Base-by-base conservation (phyloP, 2,888 invertebrate genomes). In the Spodoptera littoralis region DNA sequence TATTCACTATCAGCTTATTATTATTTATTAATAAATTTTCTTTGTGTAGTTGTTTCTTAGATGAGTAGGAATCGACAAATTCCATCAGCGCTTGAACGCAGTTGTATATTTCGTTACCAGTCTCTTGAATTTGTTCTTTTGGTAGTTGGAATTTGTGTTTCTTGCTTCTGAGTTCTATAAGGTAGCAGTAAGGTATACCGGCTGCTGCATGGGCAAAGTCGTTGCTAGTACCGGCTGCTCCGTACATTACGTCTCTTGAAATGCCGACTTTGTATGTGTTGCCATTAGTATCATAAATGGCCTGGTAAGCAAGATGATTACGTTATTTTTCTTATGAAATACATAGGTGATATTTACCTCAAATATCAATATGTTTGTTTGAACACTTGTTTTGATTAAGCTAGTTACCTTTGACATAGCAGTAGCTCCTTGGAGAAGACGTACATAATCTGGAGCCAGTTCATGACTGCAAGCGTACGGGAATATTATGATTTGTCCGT, bases 171-270 rank as follows among this genome's bases (percentile, higher is more conserved):
- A 94, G 82, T 71, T 94, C 93, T 13, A 94, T 87, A 9, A 93
- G 89, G 69, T 93, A 94, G 70, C 92, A 92, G 81, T 81, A 93
- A 0, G 93, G 94, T 22, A 93, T 91, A 4, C 88, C 84, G 0
- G 88, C 90, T n/a, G 64, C 82, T 0, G 90, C 91, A 68, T 93
- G 90, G 44, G 90, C 87, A 85, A 90, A 93, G 58, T 94, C 94
- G 18, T 88, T 88, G 70, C 93, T 94, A 24, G 93, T 93, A 1
- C 94, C 93, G 0, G 92, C 82, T 0, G 93, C 93, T 9, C 86
- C 87, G 56, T 92, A 92, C 92, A 94, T 92, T 1, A 93, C 90
- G 50, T 93, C 93, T 65, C 85, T 89, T 4, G 93, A 93, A 73
- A 92, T 87, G 11, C 93, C 93, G 12, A 93, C 93, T 72, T 91